phyloP scores from a whole-genome alignment of 2,888 invertebrate genomes.

The Conchocele bisecta region DNA sequence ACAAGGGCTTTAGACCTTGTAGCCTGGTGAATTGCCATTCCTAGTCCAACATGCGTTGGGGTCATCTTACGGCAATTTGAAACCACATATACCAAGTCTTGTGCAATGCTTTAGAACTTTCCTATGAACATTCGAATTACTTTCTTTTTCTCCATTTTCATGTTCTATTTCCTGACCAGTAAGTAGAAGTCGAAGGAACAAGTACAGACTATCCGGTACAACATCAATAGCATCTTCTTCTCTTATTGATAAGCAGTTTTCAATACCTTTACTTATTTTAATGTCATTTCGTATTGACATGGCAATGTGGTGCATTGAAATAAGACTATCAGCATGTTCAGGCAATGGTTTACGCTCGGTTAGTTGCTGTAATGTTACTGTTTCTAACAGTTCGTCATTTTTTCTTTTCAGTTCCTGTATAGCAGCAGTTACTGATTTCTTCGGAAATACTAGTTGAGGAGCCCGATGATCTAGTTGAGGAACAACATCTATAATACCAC shows the following conservation, averaged over 20 bases:
- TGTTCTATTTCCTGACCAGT: no score
- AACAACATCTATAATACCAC: background rate
- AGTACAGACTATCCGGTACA: background rate
- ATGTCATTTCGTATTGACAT: background rate
- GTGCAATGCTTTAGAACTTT: constrained; percentile 2
- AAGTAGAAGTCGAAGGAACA: background rate
- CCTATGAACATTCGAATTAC: background rate
- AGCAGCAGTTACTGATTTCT: background rate
- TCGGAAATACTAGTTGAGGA: background rate
- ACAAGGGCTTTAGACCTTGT: constrained; percentile 22
- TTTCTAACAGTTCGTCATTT: constrained; percentile 1
- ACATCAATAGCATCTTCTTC: background rate
- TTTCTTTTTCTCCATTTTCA: background rate
- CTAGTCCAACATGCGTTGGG: constrained; percentile 17
- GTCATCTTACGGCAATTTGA: constrained; percentile 6
- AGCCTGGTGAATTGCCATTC: constrained; percentile 17
- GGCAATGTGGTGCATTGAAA: background rate
- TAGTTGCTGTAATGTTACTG: background rate
- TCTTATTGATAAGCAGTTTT: constrained; percentile 3
- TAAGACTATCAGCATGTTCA: background rate
- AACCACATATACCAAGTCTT: background rate
- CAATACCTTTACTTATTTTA: background rate
- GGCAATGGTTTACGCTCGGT: background rate
- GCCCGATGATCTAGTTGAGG: constrained; percentile 1
- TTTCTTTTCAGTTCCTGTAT: background rate